Conservation (phyloP, 2,113 vertebrate genomes). For the Oxyruncus cristatus region DNA sequence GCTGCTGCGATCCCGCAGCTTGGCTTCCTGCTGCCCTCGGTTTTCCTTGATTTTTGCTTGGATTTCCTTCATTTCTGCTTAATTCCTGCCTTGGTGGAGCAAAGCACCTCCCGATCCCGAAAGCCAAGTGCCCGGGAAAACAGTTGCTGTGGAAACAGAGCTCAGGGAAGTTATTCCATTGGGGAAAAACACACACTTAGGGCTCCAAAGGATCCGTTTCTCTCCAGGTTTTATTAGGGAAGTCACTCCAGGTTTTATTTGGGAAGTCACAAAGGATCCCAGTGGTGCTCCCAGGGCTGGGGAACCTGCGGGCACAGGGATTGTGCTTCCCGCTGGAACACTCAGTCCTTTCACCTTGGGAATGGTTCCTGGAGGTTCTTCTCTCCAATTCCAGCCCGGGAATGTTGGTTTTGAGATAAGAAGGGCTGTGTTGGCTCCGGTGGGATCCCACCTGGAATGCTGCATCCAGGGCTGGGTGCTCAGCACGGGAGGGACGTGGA, state of each 20-base stretch:
- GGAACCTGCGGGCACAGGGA: background rate
- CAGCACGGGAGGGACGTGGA: background rate
- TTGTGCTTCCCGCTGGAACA: background rate
- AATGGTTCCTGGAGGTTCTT: background rate
- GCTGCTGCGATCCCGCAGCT: accelerated
- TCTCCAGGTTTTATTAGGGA: background rate
- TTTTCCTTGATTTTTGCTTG: background rate
- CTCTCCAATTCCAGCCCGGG: accelerated
- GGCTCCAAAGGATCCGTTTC: background rate
- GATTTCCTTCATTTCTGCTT: background rate
- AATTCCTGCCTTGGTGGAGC: background rate
- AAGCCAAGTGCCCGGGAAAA: background rate
- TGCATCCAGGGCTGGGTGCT: background rate
- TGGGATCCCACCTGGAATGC: background rate
- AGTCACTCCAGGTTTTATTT: background rate
- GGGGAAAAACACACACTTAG: background rate
- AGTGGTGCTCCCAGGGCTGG: background rate
- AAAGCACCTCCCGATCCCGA: background rate
- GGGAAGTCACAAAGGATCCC: background rate
- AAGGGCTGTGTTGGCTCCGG: background rate
- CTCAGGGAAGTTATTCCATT: background rate
- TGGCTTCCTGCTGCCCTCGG: accelerated
- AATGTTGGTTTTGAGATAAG: background rate
- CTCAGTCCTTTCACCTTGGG: background rate
- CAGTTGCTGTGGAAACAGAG: conserved; percentile 50